Evolutionary conservation across 2,113 vertebrate species (phyloP).

Genomic region (Neodon shergylaensis): DNA sequence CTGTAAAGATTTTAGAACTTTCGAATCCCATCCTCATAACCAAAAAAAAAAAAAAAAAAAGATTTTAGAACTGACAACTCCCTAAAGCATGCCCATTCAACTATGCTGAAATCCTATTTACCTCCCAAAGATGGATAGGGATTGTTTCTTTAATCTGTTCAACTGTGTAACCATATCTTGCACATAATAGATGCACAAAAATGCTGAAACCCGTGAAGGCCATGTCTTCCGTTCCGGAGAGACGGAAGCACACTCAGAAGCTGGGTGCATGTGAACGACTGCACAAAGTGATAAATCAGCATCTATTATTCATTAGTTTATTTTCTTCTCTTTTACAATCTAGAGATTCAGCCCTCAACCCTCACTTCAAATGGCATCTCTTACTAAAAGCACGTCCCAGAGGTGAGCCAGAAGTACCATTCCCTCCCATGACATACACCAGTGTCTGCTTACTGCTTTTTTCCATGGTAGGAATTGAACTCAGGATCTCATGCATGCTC

Average conservation of each 20-base stretch:
- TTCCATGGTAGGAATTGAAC: background rate
- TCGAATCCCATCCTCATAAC: too few species aligned
- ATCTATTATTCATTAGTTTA: background rate
- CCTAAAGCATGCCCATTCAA: background rate
- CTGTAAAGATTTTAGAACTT: constrained; percentile 41
- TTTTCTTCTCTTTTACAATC: background rate
- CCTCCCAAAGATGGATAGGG: constrained; percentile 56
- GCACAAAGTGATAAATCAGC: background rate
- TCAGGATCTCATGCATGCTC: too few species aligned
- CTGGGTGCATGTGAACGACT: background rate
- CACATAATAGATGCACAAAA: constrained; percentile 34
- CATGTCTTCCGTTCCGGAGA: background rate
- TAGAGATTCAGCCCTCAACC: background rate
- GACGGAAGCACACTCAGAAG: background rate
- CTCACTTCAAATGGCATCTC: background rate
- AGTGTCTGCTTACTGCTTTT: background rate
- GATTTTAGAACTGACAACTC: constrained; percentile 55
- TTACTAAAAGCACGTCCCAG: background rate
- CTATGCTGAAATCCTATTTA: background rate
- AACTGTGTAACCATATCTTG: background rate
- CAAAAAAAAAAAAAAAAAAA: too few species aligned
- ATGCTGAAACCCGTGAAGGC: background rate
- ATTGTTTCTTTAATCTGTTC: background rate
- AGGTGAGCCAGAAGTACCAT: background rate
- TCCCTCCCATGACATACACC: background rate